These are phyloP conservation scores for Eulemur rufifrons DNA, from an alignment of 2,113 vertebrate species.

Conservation along the genomic window DNA sequence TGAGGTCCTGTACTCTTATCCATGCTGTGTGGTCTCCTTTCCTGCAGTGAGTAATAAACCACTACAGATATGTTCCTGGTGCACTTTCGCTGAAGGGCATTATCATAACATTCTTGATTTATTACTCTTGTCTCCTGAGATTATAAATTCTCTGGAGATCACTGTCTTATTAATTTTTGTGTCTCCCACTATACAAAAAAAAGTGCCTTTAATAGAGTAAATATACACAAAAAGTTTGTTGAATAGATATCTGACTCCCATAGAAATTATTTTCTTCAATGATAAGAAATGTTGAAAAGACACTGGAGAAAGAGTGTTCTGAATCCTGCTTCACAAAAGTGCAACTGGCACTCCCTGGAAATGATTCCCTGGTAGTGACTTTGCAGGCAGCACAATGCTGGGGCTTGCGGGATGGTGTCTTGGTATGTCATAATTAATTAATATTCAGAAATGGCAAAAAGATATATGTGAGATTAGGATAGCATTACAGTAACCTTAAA, in stretches of 20 bases:
- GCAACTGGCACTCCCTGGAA: not conserved
- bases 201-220: not conserved
- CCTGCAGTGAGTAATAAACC: not conserved
- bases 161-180: not conserved
- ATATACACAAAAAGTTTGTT: not conserved
- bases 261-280: not conserved
- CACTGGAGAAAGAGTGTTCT: not conserved
- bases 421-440: not conserved
- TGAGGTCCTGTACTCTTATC: not conserved
- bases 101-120: not conserved
- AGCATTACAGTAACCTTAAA: not conserved
- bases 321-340: not conserved
- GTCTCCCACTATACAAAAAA: not conserved
- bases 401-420: not conserved
- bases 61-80: not conserved
- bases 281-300: not conserved
- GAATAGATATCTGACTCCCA: not conserved
- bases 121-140: not conserved
- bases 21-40: not conserved
- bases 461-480: not conserved
- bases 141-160: not conserved
- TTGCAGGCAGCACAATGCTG: not conserved
- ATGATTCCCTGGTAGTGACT: not conserved
- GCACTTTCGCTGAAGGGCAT: not conserved
- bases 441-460: conserved; percentile 30